Evolutionary conservation across 2,113 vertebrate species (phyloP).

Genomic region (Monopterus albus): DNA sequence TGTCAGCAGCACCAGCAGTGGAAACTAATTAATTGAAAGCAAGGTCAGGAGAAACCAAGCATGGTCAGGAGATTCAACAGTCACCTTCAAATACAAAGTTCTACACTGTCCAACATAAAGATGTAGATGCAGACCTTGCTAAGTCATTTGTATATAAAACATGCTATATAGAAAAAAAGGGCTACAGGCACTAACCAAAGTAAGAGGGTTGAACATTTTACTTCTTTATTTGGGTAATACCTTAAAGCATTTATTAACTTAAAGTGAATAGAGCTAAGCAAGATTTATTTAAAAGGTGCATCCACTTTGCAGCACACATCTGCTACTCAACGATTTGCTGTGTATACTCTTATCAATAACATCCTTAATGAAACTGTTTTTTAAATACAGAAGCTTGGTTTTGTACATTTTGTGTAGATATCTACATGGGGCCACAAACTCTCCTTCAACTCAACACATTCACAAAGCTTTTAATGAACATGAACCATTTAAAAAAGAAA

Average conservation of each 20-base stretch:
- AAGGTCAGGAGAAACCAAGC: constrained; percentile 28
- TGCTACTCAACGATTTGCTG: background rate
- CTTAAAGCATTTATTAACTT: background rate
- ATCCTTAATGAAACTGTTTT: background rate
- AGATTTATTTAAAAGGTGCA: background rate
- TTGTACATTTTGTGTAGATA: background rate
- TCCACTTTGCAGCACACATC: background rate
- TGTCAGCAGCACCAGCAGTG: constrained; percentile 40
- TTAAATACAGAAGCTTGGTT: background rate
- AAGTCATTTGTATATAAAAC: too few species aligned
- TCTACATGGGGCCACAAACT: too few species aligned
- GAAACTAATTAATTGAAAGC: constrained; percentile 39
- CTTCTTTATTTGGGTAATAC: background rate
- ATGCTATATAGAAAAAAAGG: background rate
- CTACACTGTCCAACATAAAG: background rate
- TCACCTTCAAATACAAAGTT: constrained; percentile 3
- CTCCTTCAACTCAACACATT: too few species aligned
- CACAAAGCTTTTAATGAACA: too few species aligned
- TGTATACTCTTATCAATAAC: background rate
- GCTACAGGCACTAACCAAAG: background rate
- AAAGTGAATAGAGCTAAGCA: background rate
- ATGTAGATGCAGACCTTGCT: too few species aligned
- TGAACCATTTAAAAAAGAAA: too few species aligned
- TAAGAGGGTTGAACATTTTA: background rate
- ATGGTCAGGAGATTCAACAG: background rate